phyloP scores from a whole-genome alignment of 2,888 invertebrate genomes.

The Matsumyia berberina region DNA sequence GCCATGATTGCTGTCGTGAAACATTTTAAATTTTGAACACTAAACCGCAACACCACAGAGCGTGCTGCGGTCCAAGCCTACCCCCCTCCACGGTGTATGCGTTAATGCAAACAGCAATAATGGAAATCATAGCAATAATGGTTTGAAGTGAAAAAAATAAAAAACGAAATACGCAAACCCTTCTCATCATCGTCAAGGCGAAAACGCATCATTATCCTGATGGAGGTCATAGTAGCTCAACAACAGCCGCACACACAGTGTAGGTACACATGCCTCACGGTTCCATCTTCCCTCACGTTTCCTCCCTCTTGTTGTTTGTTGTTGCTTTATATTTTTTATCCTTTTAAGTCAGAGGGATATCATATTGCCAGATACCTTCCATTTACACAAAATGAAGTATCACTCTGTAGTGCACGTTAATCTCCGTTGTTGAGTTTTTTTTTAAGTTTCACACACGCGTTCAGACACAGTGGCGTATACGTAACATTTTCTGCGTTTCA shows the following conservation, averaged over 20 bases:
- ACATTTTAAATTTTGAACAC: conserved; percentile 34
- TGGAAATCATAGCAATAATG: conserved; percentile 43
- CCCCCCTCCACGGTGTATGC: neutral
- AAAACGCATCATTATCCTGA: conserved; percentile 60
- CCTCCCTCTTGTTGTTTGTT: neutral
- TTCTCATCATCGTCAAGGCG: conserved; percentile 53
- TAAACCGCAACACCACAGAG: conserved; percentile 34
- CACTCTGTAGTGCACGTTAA: conserved; percentile 49
- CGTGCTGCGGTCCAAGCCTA: conserved; percentile 5
- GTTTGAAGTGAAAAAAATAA: conserved; percentile 1
- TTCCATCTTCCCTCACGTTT: neutral
- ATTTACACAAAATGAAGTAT: conserved; percentile 59
- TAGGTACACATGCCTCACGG: neutral
- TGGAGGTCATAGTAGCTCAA: conserved; percentile 31
- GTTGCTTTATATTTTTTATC: conserved; percentile 31
- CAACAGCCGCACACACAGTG: neutral
- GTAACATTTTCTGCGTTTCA: conserved; percentile 17
- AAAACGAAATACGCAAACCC: conserved; percentile 26
- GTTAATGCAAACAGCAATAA: conserved; percentile 50
- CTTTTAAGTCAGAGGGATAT: conserved; percentile 50
- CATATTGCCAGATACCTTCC: conserved; percentile 50
- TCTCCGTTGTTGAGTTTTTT: conserved; percentile 34
- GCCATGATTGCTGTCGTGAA: conserved; percentile 5
- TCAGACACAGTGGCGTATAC: conserved; percentile 31
- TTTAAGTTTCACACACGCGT: conserved; percentile 48